These are phyloP conservation scores for Cephus sareptanus DNA, from an alignment of 2,888 invertebrate genomes.

Conservation along the genomic window DNA sequence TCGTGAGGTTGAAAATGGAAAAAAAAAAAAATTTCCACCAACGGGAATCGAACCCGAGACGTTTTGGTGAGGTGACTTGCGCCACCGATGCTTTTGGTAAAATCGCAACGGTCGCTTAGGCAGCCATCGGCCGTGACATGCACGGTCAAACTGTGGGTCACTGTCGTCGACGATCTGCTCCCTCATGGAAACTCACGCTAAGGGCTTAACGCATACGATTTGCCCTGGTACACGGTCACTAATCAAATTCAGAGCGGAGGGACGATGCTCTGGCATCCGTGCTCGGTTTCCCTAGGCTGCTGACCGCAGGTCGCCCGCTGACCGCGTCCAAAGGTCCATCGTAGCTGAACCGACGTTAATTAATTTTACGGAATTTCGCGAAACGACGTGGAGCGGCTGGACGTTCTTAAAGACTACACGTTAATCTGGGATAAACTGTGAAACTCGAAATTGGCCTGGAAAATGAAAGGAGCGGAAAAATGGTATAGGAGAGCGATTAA, in stretches of 20 bases:
- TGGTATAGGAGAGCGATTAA: rapidly evolving
- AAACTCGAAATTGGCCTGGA: background rate
- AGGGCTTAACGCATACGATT: constrained; percentile 12
- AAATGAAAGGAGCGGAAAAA: background rate
- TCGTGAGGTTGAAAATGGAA: background rate
- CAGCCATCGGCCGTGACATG: background rate
- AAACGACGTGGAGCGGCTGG: background rate
- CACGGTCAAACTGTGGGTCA: background rate
- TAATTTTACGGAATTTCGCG: constrained; percentile 28
- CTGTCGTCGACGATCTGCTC: background rate
- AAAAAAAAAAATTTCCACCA: background rate
- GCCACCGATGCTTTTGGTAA: background rate
- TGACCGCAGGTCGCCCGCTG: background rate
- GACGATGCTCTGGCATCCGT: constrained; percentile 26
- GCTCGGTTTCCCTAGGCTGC: constrained; percentile 37
- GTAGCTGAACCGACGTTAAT: constrained; percentile 34
- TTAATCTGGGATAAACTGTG: background rate
- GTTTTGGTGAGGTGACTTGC: background rate
- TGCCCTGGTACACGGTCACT: constrained; percentile 22
- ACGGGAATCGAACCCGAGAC: background rate
- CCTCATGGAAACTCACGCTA: constrained; percentile 18
- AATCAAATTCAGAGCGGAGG: constrained; percentile 43
- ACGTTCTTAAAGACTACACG: background rate
- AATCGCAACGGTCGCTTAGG: background rate
- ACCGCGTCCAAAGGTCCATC: background rate